A percentile compares a stretch with the other conserved stretches of the same genome.
These are phyloP conservation scores for Sylvia atricapilla DNA, from an alignment of 2,113 vertebrate species.

Conservation along the genomic window DNA sequence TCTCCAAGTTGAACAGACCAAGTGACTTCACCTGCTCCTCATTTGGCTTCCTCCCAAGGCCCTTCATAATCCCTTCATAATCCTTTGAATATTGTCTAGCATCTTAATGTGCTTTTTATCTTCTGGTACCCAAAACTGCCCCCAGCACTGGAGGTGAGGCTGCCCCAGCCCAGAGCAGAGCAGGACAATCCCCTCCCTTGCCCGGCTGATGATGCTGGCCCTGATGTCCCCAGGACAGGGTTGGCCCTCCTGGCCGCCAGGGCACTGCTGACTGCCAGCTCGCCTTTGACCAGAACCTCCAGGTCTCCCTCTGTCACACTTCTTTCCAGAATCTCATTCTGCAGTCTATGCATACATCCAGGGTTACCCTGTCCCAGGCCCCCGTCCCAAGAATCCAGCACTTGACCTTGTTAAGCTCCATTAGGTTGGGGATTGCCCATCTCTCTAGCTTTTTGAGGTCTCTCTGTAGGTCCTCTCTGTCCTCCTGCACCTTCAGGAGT, in stretches of 20 bases:
- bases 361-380: not conserved
- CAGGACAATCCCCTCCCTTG: not conserved
- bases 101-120: not conserved
- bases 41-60: not conserved
- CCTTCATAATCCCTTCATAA: not conserved
- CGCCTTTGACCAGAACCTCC: accelerated
- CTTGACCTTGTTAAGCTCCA: not conserved
- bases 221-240: not conserved
- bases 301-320: not conserved
- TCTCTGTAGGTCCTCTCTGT: not conserved
- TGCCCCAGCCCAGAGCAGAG: not conserved
- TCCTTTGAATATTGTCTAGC: not conserved
- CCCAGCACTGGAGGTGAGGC: not conserved
- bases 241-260: not conserved
- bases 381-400: not conserved
- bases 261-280: not conserved
- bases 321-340: not conserved
- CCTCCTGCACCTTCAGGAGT: not conserved
- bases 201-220: accelerated
- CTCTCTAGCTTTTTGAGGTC: not conserved
- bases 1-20: not conserved
- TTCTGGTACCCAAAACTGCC: not conserved
- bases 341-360: not conserved
- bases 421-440: no score
- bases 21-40: not conserved